Base-by-base conservation (phyloP, 2,888 invertebrate species). In the Cataglyphis altisquamis region DNA sequence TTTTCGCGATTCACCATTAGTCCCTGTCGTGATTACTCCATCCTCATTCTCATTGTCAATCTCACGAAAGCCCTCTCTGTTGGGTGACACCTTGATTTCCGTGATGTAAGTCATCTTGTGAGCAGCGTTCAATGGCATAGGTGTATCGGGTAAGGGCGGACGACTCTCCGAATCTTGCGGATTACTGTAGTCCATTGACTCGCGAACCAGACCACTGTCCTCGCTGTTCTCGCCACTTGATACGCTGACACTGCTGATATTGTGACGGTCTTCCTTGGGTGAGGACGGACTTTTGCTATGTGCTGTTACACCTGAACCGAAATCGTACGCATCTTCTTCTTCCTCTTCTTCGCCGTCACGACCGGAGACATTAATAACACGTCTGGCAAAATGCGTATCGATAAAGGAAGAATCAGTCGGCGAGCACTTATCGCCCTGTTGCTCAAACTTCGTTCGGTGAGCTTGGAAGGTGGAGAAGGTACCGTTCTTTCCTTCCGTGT, bases 11-110 rank as follows among this genome's bases (percentile, higher is more conserved):
- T 91, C 89, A 25, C 84, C 87, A 18, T 84, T 89, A 21, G 84
- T 83, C 4, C 90, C 91, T 41, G 86, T 81, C 6, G 45, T 52
- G n/a, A 91, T 88, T 6, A 87, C 87, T 32, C 52, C 52, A 2
- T 93, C 91, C 3, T 88, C 90, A 45, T 82, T 89, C 15, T 89
- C 89, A 25, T 83, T 86, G 0, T 84, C 86, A 0, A 32, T 62
- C 5, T 85, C 89, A 5, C 72, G 89, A 15, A 86, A 72, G 8
- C 92, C 91, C 25, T 92, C 94, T 12, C 91, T 90, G 57, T 91
- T 94, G 2, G 95, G 91, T 0, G 96, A 95, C 0, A 97, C 97
- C 94, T 97, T 97, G 83, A 97, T 97, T 95, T 97, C 97, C 60
- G 97, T 97, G 48, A 97, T 96, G 91, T 97, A 97, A 39, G 97